Percentiles rank a stretch among this genome's conserved stretches.
Conservation (phyloP, 2,888 invertebrate species). For the Leptinotarsa rubiginosa region DNA sequence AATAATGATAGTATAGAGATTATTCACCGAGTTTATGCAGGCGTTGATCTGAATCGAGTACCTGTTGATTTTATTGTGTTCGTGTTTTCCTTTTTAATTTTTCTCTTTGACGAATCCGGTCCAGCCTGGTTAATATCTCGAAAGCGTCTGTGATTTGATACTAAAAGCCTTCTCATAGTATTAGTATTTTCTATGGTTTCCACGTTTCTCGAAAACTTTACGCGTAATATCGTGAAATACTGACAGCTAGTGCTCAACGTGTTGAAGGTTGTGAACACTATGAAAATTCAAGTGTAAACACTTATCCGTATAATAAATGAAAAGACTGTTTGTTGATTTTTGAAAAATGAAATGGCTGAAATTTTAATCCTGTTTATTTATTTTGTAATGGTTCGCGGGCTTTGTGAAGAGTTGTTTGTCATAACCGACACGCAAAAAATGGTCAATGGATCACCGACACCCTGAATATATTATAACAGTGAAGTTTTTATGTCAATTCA, state of each 20-base stretch:
- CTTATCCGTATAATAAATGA: conserved; percentile 46
- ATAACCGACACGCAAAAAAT: neutral
- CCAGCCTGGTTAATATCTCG: conserved; percentile 42
- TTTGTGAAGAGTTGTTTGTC: neutral
- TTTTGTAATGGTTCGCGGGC: conserved; percentile 33
- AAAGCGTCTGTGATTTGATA: conserved; percentile 57
- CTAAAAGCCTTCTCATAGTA: conserved; percentile 55
- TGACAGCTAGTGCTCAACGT: conserved; percentile 58
- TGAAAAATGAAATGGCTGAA: conserved; percentile 44
- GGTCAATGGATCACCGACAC: neutral
- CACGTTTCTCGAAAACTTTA: conserved; percentile 46
- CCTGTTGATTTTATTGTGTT: neutral
- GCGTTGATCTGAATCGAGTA: neutral
- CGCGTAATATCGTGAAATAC: conserved; percentile 55
- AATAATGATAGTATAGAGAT: conserved; percentile 14
- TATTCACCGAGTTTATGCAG: neutral
- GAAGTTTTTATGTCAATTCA: no score
- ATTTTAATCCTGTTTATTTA: conserved; percentile 43
- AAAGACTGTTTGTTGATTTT: conserved; percentile 58
- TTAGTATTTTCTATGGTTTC: conserved; percentile 43
- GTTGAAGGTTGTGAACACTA: conserved; percentile 61
- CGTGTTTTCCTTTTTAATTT: conserved; percentile 2
- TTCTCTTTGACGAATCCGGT: conserved; percentile 25
- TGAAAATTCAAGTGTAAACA: conserved; percentile 46
- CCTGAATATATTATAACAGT: no score